These are phyloP conservation scores for Anolis carolinensis DNA, from an alignment of 2,113 vertebrate genomes.

Conservation along the genomic window DNA sequence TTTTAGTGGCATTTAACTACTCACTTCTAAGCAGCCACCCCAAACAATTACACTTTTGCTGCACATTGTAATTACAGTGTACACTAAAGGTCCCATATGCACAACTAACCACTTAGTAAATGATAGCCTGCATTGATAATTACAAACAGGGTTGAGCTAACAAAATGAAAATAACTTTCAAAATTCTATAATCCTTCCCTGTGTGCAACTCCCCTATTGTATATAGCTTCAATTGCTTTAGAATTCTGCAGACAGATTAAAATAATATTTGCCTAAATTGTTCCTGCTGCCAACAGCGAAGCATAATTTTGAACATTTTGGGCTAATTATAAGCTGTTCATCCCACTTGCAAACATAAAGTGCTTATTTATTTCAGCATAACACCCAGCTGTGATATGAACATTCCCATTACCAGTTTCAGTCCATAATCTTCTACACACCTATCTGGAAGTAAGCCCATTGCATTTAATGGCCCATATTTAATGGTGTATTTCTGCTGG, in stretches of 20 bases:
- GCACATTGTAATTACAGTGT: slow-evolving; percentile 54
- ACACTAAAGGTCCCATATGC: slow-evolving; percentile 51
- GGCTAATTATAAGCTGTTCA: slow-evolving; percentile 49
- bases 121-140: slow-evolving; percentile 59
- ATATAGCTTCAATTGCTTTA: slow-evolving; percentile 4
- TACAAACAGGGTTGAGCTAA: slow-evolving; percentile 55
- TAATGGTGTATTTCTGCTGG: no score
- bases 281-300: slow-evolving; percentile 48
- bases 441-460: background rate
- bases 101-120: slow-evolving; percentile 62
- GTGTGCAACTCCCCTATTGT: slow-evolving; percentile 47
- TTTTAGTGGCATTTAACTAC: slow-evolving; percentile 47
- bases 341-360: slow-evolving; percentile 24
- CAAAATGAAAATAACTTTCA: slow-evolving; percentile 60
- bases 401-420: background rate
- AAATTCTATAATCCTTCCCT: slow-evolving; percentile 55
- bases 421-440: background rate
- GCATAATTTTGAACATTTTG: slow-evolving; percentile 52
- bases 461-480: no score
- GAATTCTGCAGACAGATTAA: slow-evolving; percentile 49
- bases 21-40: slow-evolving; percentile 33
- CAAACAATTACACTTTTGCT: slow-evolving; percentile 48
- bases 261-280: slow-evolving; percentile 62
- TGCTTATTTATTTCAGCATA: background rate
- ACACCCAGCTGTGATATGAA: background rate